These are phyloP conservation scores for Cinara cedri DNA, from an alignment of 2,888 invertebrate species.

Conservation along the genomic window DNA sequence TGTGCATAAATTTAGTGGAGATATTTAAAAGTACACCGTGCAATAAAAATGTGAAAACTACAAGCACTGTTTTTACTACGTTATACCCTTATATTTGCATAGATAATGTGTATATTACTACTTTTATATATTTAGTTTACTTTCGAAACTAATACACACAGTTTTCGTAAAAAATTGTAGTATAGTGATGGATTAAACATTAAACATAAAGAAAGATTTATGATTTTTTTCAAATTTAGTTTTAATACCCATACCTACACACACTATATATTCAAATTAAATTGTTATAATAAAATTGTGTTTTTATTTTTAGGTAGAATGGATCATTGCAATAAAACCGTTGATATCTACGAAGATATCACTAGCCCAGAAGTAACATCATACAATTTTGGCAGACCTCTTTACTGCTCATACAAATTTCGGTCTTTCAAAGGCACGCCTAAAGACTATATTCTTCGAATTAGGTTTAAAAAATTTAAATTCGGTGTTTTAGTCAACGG, in stretches of 20 bases:
- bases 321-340: constrained; percentile 92
- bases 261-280: neutral
- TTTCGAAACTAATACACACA: no score
- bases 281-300: neutral
- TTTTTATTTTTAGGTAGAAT: constrained; percentile 32
- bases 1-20: no score
- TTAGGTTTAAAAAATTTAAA: constrained; percentile 91
- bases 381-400: constrained; percentile 81
- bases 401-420: constrained; percentile 90
- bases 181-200: no score
- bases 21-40: no score
- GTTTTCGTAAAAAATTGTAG: no score
- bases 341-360: constrained; percentile 91
- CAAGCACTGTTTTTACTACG: no score
- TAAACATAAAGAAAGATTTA: neutral
- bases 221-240: neutral
- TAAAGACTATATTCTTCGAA: constrained; percentile 86
- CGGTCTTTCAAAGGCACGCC: constrained; percentile 85
- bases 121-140: no score
- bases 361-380: constrained; percentile 84
- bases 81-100: no score
- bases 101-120: no score
- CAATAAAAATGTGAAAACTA: no score
- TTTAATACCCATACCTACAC: neutral
- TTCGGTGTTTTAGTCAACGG: constrained; percentile 86